Base-by-base conservation (phyloP, 2,113 vertebrate genomes). In the Thinocorus orbignyianus region DNA sequence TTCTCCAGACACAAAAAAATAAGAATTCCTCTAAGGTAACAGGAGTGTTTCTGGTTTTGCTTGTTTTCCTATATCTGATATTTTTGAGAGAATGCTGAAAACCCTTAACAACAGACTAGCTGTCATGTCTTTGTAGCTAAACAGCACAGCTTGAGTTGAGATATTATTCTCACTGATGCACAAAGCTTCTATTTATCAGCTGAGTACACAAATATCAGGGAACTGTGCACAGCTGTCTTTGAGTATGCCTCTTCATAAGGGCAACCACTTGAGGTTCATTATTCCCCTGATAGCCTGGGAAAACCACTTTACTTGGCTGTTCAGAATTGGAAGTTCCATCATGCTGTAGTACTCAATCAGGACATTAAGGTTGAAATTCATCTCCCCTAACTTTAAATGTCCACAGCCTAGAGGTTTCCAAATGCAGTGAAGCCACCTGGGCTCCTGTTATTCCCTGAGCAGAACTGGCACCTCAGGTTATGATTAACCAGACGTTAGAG, bases 1-100 rank as follows among this genome's bases (percentile, higher is more conserved):
- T 11, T 11, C 33, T 25, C 25, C 71, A 48, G 12, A 3, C 11
- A 11, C 2, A 0, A 8, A 12, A 30, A 0, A 11, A n/a, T n/a
- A n/a, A 88, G 41, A 86, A 79, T 48, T 16, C 11, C 17, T 48
- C 28, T 55, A 44, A 78, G 5, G 2, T 18, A 11, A 28, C 3
- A 10, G 3, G 9, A 74, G 3, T 7, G 2, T 16, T 69, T 35
- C 17, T 69, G 14, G 5, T 13, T 72, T 55, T 55, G 22, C 28
- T 39, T 91, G 19, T 1, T 42, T 77, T 62, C 37, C 24, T n/a
- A n/a, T n/a, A 4, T 8, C 46, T 55, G 72, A 1, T 42, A 9
- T 54, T 93, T 79, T 12, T 73, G 39, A 25, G n/a, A 20, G 13
- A 39, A 57, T 22, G 25, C 13, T 31, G 76, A 31, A 78, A 37